phyloP scores from a whole-genome alignment of 2,113 vertebrate species.

The Fulmarus glacialis region DNA sequence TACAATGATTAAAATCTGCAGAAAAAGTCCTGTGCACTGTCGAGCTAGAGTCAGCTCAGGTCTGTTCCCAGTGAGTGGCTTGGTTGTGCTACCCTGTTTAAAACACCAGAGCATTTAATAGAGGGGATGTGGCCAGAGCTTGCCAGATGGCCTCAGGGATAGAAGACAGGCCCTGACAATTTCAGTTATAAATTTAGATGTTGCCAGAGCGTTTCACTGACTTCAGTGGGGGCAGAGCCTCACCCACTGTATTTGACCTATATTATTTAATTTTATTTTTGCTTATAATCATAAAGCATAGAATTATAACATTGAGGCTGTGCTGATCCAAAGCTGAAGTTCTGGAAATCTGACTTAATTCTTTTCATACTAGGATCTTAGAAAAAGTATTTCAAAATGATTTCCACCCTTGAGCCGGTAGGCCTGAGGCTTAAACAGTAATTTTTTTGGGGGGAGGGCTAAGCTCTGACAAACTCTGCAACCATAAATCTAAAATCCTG shows the following conservation, averaged over 20 bases:
- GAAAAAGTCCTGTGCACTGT: background rate
- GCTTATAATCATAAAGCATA: background rate
- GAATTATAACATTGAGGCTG: background rate
- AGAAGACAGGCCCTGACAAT: background rate
- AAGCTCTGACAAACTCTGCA: background rate
- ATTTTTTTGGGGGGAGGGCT: background rate
- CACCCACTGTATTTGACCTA: background rate
- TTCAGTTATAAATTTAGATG: background rate
- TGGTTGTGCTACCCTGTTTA: background rate
- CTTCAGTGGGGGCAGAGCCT: background rate
- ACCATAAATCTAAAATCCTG: background rate
- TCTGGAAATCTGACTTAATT: background rate
- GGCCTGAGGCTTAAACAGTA: background rate
- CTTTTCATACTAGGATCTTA: background rate
- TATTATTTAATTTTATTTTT: background rate
- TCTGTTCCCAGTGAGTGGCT: background rate
- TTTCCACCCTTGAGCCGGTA: background rate
- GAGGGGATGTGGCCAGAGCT: background rate
- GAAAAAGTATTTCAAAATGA: background rate
- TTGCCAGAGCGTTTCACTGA: background rate
- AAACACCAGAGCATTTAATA: background rate
- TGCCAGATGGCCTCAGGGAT: background rate
- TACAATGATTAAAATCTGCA: background rate
- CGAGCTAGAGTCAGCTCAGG: background rate
- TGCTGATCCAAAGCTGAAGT: background rate